These are phyloP conservation scores for Ploceus nigricollis DNA, from an alignment of 2,113 vertebrate species.

Conservation along the genomic window DNA sequence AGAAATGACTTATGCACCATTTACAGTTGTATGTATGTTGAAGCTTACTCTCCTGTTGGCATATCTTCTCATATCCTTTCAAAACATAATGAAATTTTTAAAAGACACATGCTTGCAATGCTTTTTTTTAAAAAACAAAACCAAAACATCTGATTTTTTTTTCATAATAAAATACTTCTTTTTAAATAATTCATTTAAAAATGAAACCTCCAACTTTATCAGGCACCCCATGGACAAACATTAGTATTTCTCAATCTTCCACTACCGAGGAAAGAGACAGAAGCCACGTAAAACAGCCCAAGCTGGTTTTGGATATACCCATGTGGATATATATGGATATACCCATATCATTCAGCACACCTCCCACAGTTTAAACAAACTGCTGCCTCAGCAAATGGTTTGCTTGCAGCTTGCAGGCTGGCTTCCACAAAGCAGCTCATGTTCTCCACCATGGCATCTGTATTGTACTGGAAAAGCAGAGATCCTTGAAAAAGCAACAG, in stretches of 20 bases:
- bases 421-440: background rate
- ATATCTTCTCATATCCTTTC: background rate
- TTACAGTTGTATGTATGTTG: background rate
- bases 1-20: background rate
- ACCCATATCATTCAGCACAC: background rate
- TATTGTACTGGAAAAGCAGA: background rate
- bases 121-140: background rate
- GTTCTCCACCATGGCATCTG: background rate
- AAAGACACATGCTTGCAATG: background rate
- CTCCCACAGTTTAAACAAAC: background rate
- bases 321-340: background rate
- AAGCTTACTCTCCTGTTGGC: background rate
- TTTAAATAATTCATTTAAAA: background rate
- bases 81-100: background rate
- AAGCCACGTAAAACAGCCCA: background rate
- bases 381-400: background rate
- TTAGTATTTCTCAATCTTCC: background rate
- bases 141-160: fast-evolving
- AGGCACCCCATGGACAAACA: background rate
- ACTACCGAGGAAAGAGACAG: background rate
- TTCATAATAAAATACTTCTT: background rate
- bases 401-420: background rate
- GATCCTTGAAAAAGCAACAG: background rate
- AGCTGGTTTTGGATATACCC: background rate
- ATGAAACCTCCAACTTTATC: background rate